These are phyloP conservation scores for Lipophrys pholis DNA, from an alignment of 2,113 vertebrate species.

Conservation along the genomic window DNA sequence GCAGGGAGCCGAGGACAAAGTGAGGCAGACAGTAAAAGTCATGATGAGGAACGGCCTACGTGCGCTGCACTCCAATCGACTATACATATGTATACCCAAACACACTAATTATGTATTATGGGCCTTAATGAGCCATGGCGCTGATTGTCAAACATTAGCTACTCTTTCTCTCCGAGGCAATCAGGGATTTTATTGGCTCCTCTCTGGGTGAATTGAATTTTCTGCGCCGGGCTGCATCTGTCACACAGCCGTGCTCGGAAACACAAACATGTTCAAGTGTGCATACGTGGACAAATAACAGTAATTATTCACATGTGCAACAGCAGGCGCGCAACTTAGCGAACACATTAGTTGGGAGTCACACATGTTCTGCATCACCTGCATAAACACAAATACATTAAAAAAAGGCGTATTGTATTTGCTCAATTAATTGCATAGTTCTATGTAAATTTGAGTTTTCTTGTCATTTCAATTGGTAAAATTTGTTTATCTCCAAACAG, in stretches of 20 bases:
- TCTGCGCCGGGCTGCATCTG: constrained; percentile 22
- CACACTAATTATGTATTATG: constrained; percentile 69
- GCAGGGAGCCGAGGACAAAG: not conserved
- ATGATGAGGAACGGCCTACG: constrained; percentile 9
- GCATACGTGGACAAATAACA: constrained; percentile 10
- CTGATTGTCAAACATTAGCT: constrained; percentile 68
- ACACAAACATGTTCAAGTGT: not conserved
- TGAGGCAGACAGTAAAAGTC: constrained; percentile 18
- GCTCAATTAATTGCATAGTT: not conserved
- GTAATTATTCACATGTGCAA: constrained; percentile 1
- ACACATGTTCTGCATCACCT: not conserved
- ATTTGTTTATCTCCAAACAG: constrained; percentile 7
- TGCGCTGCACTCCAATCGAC: constrained; percentile 53
- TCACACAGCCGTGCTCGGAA: not conserved
- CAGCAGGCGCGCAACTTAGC: not conserved
- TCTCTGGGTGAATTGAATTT: constrained; percentile 33
- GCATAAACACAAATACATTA: constrained; percentile 11
- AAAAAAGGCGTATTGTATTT: not conserved
- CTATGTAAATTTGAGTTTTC: not conserved
- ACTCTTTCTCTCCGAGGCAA: constrained; percentile 51
- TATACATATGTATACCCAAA: constrained; percentile 37
- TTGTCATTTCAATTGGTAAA: not conserved
- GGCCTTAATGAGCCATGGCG: constrained; percentile 64
- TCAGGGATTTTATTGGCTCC: constrained; percentile 50
- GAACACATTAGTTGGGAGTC: not conserved